Conservation (phyloP, 2,888 invertebrate genomes). For the Steinernema hermaphroditum region DNA sequence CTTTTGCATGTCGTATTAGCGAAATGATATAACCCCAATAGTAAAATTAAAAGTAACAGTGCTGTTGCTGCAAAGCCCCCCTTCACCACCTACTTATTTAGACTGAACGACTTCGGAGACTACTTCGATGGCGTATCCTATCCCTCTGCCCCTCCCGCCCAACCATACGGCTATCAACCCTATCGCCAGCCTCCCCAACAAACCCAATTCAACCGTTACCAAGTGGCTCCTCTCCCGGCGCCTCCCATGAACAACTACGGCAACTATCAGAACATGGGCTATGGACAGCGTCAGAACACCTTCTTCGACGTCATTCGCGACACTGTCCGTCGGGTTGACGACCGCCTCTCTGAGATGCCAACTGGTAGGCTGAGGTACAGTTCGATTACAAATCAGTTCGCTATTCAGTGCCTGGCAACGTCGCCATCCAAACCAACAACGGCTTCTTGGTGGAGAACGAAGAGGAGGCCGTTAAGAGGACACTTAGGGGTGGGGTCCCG, state of each 20-base stretch:
- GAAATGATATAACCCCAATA: too few species aligned
- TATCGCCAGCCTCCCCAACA: neutral
- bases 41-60: too few species aligned
- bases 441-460: neutral
- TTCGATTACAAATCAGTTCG: neutral
- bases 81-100: neutral
- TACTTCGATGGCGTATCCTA: neutral
- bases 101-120: neutral
- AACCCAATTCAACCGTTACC: neutral
- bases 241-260: neutral
- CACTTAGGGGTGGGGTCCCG: neutral
- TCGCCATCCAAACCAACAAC: neutral
- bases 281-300: neutral
- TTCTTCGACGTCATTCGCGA: neutral
- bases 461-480: neutral
- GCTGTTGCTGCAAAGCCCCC: neutral
- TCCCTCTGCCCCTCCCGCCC: neutral
- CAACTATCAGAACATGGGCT: neutral
- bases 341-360: neutral
- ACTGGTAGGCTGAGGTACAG: neutral
- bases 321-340: neutral
- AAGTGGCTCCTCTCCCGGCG: too few species aligned
- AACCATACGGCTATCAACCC: too few species aligned
- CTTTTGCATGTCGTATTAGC: too few species aligned
- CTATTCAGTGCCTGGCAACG: neutral